These are phyloP conservation scores for Hypocryptadius cinnamomeus DNA, from an alignment of 2,113 vertebrate genomes.

Conservation along the genomic window DNA sequence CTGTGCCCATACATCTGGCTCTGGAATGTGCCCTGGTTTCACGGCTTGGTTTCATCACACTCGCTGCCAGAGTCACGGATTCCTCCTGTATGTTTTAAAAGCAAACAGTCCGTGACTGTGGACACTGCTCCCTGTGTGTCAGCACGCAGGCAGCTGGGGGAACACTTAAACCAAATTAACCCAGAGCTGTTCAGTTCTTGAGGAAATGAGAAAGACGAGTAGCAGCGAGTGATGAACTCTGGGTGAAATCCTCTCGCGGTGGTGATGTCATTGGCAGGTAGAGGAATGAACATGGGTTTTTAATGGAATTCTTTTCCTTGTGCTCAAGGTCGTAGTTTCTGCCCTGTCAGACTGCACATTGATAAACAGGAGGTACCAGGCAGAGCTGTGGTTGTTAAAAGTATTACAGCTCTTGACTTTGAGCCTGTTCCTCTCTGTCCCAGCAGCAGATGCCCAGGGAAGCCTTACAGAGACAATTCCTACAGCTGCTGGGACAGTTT, in stretches of 20 bases:
- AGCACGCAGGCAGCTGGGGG: neutral
- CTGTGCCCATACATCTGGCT: neutral
- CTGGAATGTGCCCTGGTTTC: neutral
- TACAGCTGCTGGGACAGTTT: neutral
- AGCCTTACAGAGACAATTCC: neutral
- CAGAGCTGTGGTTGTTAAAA: accelerated
- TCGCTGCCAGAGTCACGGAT: neutral
- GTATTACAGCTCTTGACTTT: neutral
- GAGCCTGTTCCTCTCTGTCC: neutral
- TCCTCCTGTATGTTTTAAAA: conserved; percentile 3
- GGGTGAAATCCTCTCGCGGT: neutral
- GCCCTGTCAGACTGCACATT: neutral
- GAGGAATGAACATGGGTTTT: neutral
- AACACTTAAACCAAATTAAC: neutral
- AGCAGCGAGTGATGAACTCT: neutral
- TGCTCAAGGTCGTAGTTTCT: neutral
- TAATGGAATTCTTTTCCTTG: neutral
- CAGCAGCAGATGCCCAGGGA: neutral
- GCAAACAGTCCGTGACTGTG: neutral
- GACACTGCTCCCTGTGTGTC: neutral
- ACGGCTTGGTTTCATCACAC: accelerated
- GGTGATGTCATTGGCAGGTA: neutral
- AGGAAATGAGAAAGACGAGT: neutral
- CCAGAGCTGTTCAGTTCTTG: neutral
- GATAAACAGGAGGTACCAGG: neutral